phyloP scores from a whole-genome alignment of 2,113 vertebrate genomes.

The Thomomys bottae region DNA sequence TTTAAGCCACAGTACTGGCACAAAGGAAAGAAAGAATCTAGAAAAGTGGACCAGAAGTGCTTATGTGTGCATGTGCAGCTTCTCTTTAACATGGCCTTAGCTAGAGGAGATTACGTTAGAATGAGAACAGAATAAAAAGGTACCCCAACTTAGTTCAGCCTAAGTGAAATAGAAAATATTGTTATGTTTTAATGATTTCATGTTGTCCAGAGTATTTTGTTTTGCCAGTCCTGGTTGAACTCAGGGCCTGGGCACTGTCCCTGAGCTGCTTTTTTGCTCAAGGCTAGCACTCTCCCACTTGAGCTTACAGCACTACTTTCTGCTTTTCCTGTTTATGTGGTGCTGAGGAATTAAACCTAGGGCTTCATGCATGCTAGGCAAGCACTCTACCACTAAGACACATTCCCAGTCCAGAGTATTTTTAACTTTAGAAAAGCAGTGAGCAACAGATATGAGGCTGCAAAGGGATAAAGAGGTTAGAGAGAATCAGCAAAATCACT shows the following conservation, averaged over 20 bases:
- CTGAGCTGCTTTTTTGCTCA: too few relatives aligned
- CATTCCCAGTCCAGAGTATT: not conserved
- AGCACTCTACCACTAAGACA: too few relatives aligned
- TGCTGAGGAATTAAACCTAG: too few relatives aligned
- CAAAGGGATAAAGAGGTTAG: constrained; percentile 41
- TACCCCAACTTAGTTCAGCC: constrained; percentile 20
- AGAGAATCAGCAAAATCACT: constrained; percentile 30
- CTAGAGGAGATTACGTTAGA: constrained; percentile 41
- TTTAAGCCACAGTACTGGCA: too few relatives aligned
- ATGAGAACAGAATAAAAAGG: constrained; percentile 10
- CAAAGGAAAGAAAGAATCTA: not conserved
- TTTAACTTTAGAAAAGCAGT: constrained; percentile 58
- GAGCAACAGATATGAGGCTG: not conserved
- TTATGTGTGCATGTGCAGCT: not conserved
- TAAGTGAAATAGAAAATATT: constrained; percentile 45
- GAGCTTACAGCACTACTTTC: too few relatives aligned
- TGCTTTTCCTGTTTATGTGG: too few relatives aligned
- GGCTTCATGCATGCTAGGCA: too few relatives aligned
- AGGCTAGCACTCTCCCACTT: too few relatives aligned
- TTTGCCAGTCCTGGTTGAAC: too few relatives aligned
- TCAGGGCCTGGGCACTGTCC: too few relatives aligned
- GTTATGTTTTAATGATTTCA: constrained; percentile 60
- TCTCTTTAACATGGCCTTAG: constrained; percentile 1
- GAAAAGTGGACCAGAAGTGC: constrained; percentile 7
- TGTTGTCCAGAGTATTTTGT: constrained; percentile 12